These are phyloP conservation scores for Paguma larvata DNA, from an alignment of 2,797 vertebrate genomes.

Conservation along the genomic window DNA sequence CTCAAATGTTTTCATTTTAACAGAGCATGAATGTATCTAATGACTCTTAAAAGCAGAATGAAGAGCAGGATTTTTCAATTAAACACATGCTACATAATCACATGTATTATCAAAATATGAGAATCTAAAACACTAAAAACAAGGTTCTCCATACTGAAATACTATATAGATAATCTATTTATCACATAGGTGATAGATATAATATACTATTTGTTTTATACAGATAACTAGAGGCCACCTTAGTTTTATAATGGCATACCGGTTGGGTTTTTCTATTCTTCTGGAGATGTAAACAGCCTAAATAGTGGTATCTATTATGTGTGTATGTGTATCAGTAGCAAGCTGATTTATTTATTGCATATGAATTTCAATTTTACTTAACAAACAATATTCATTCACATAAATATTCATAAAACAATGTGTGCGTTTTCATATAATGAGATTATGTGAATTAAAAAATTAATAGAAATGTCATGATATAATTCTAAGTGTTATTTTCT, in stretches of 20 bases:
- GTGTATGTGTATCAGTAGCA: constrained; percentile 47
- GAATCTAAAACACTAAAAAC: constrained; percentile 68
- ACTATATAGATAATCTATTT: constrained; percentile 48
- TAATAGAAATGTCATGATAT: constrained; percentile 75
- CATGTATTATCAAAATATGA: constrained; percentile 71
- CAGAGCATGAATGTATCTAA: constrained; percentile 43
- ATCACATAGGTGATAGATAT: constrained; percentile 48
- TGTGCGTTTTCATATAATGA: constrained; percentile 78
- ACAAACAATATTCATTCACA: constrained; percentile 65
- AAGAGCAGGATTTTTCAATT: constrained; percentile 72
- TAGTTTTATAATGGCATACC: constrained; percentile 68
- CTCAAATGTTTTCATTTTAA: constrained; percentile 62
- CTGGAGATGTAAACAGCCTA: neutral
- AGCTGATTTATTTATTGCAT: constrained; percentile 69
- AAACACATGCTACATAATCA: constrained; percentile 74
- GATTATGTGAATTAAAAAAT: constrained; percentile 76
- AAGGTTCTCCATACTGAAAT: constrained; percentile 67
- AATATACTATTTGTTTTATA: constrained; percentile 59
- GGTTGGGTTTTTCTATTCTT: constrained; percentile 39
- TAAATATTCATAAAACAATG: constrained; percentile 69
- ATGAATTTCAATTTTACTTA: constrained; percentile 78
- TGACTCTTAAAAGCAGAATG: constrained; percentile 23
- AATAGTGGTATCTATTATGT: neutral
- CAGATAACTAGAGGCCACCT: neutral
- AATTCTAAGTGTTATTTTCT: constrained; percentile 72